Percentiles rank a stretch among this genome's conserved stretches.
These are phyloP conservation scores for Trichacis sp. DNA, from an alignment of 2,888 invertebrate species.

Conservation along the genomic window DNA sequence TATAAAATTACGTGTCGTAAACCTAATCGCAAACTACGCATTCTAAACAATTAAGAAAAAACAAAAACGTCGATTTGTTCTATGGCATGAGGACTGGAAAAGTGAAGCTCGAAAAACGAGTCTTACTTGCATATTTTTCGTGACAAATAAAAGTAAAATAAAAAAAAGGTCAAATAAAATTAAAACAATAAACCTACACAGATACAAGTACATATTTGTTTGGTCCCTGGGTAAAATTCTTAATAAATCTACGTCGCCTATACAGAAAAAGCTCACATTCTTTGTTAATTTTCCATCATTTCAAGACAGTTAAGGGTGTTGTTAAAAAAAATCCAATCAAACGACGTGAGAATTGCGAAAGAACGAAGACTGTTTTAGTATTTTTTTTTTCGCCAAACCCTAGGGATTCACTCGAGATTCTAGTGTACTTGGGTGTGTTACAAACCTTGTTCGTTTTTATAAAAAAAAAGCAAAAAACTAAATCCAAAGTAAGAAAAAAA, in stretches of 20 bases:
- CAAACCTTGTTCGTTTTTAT: too few species aligned
- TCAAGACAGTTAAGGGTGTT: constrained; percentile 5
- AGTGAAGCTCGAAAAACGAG: not conserved
- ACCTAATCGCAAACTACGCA: constrained; percentile 25
- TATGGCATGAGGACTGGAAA: constrained; percentile 1
- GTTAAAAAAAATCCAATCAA: not conserved
- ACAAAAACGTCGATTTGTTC: not conserved
- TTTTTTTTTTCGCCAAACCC: constrained; percentile 54
- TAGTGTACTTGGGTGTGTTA: constrained; percentile 54
- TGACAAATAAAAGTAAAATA: too few species aligned
- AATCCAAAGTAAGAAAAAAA: not conserved
- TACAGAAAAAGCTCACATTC: constrained; percentile 23
- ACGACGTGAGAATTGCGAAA: constrained; percentile 40
- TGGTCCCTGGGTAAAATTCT: constrained; percentile 61
- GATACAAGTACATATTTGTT: constrained; percentile 59
- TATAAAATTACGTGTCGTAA: constrained; percentile 55
- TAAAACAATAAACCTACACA: constrained; percentile 48
- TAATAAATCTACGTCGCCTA: constrained; percentile 47
- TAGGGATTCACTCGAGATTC: constrained; percentile 63
- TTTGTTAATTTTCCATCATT: not conserved
- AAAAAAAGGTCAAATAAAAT: constrained; percentile 40
- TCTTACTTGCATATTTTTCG: too few species aligned
- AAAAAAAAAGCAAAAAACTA: too few species aligned
- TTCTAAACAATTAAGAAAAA: constrained; percentile 5
- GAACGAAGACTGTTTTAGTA: constrained; percentile 52